Percentiles rank a stretch among this genome's conserved stretches.
Conservation (phyloP, 2,888 invertebrate genomes). For the Allygus modestus region DNA sequence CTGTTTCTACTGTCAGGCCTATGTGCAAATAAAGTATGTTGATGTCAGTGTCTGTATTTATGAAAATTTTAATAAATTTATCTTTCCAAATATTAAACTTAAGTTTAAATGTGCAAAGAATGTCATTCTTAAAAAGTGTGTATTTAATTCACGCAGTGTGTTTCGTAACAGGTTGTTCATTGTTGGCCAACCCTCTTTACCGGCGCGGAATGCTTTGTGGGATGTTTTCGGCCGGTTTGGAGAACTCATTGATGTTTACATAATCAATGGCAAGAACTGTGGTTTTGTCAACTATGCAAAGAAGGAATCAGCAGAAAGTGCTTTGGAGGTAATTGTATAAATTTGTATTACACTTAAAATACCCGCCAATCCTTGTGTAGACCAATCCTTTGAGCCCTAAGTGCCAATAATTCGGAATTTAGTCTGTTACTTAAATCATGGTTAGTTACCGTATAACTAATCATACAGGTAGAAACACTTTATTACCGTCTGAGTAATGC, state of each 20-base stretch:
- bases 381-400: too few relatives aligned
- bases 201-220: conserved; percentile 87
- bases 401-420: too few relatives aligned
- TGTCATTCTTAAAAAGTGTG: background rate
- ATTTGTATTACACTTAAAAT: background rate
- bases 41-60: too few relatives aligned
- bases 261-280: conserved; percentile 92
- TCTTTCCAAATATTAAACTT: too few relatives aligned
- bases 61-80: too few relatives aligned
- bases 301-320: conserved; percentile 85
- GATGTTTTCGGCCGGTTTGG: conserved; percentile 96
- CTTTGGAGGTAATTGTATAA: conserved; percentile 79
- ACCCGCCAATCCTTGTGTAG: background rate
- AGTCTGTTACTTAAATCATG: too few relatives aligned
- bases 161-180: conserved; percentile 70
- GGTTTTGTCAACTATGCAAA: conserved; percentile 94
- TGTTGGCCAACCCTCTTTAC: conserved; percentile 80
- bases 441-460: too few relatives aligned
- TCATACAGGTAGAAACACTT: too few relatives aligned
- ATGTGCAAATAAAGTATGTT: too few relatives aligned
- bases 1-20: too few relatives aligned
- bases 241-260: conserved; percentile 92
- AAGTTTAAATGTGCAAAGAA: too few relatives aligned
- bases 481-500: too few relatives aligned
- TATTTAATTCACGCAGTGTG: background rate